These are phyloP conservation scores for Clarias laeviceps DNA, from an alignment of 2,797 vertebrate species.

Conservation along the genomic window DNA sequence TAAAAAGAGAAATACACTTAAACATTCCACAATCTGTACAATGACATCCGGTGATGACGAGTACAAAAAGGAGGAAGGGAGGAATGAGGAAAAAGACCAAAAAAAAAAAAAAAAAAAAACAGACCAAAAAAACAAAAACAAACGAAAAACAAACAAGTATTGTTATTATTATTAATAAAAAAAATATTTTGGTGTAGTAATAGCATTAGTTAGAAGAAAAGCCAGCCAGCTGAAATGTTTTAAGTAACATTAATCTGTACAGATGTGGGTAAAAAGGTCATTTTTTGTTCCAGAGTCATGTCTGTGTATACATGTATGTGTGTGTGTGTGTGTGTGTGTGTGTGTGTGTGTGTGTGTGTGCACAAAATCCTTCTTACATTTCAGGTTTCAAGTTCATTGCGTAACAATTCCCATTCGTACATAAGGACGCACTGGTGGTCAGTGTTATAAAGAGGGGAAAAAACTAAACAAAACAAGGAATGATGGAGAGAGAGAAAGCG, in stretches of 20 bases:
- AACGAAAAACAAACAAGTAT: background rate
- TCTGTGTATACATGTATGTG: conserved; percentile 59
- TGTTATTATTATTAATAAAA: conserved; percentile 11
- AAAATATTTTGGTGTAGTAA: conserved; percentile 75
- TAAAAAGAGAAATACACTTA: conserved; percentile 76
- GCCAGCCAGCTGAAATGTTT: conserved; percentile 70
- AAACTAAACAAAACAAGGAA: background rate
- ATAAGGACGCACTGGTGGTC: conserved; percentile 74
- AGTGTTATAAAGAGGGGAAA: conserved; percentile 7
- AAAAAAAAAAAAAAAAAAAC: no score
- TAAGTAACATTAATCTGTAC: conserved; percentile 69
- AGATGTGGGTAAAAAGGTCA: conserved; percentile 69
- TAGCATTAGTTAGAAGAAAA: conserved; percentile 72
- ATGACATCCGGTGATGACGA: conserved; percentile 82
- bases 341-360: conserved; percentile 71
- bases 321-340: background rate
- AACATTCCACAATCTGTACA: conserved; percentile 87
- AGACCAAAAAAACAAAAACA: background rate
- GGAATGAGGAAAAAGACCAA: background rate
- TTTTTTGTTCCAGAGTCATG: conserved; percentile 48
- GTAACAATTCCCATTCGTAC: conserved; percentile 65
- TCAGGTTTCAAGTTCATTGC: conserved; percentile 70
- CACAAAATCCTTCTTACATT: conserved; percentile 71
- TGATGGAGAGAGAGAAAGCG: background rate
- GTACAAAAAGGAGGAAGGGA: conserved; percentile 71